These are phyloP conservation scores for Drosophila gunungcola DNA, from an alignment of 1,140 invertebrate species.

Conservation along the genomic window DNA sequence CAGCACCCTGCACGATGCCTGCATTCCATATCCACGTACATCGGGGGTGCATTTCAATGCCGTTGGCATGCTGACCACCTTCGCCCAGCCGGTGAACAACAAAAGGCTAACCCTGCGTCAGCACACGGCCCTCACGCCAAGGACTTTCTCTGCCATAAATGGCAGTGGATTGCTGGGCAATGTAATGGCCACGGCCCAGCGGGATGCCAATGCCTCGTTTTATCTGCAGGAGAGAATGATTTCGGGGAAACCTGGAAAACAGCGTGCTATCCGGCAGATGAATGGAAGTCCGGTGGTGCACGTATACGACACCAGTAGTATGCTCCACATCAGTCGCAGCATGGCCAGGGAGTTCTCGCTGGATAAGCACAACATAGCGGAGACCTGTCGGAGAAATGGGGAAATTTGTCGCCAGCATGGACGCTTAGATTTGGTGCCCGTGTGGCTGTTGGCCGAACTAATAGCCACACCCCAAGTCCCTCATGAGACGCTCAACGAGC, in stretches of 20 bases:
- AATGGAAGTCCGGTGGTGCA: slow-evolving; percentile 87
- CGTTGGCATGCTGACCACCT: slow-evolving; percentile 93
- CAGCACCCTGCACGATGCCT: slow-evolving; percentile 89
- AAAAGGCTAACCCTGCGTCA: slow-evolving; percentile 86
- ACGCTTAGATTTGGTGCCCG: slow-evolving; percentile 92
- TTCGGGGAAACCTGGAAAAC: slow-evolving; percentile 76
- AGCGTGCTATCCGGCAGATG: slow-evolving; percentile 84
- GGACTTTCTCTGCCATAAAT: slow-evolving; percentile 90
- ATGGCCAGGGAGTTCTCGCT: slow-evolving; percentile 94
- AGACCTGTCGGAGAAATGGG: slow-evolving; percentile 92
- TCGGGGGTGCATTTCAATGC: slow-evolving; percentile 97
- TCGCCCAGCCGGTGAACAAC: slow-evolving; percentile 91
- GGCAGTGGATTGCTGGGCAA: slow-evolving; percentile 85
- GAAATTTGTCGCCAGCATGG: slow-evolving; percentile 89
- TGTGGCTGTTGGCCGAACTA: slow-evolving; percentile 92
- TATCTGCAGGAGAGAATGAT: slow-evolving; percentile 92
- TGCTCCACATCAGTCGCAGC: slow-evolving; percentile 91
- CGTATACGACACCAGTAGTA: slow-evolving; percentile 91
- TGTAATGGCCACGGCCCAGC: slow-evolving; percentile 86
- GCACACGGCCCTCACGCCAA: slow-evolving; percentile 70
- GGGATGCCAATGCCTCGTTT: slow-evolving; percentile 88
- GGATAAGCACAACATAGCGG: slow-evolving; percentile 86
- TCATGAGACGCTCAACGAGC: slow-evolving; percentile 69
- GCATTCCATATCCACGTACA: slow-evolving; percentile 96
- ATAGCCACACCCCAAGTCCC: slow-evolving; percentile 87